Base-by-base conservation (phyloP, 2,113 vertebrate species). In the Alectura lathami region DNA sequence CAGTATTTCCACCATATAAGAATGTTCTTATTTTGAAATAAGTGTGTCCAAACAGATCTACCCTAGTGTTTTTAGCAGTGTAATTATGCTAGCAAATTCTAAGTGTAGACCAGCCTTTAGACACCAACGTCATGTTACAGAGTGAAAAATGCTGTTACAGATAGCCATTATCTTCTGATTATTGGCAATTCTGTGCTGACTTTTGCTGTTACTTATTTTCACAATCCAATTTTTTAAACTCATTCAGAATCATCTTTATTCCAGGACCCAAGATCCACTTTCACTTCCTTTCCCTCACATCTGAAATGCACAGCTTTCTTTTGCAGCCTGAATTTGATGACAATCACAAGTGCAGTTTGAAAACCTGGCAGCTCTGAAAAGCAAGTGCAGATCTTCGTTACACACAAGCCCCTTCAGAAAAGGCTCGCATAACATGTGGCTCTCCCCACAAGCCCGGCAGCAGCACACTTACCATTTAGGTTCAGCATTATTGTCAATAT, bases 1-100 rank as follows among this genome's bases (percentile, higher is more conserved):
- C 27, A n/a, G 29, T 86, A 57, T 90, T 94, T 81, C 59, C 17
- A 92, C n/a, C 18, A 40, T 34, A 1, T 69, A 60, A 76, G 36
- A 90, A 78, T 40, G 68, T 89, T 78, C 85, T 84, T 91, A 45
- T 88, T 94, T 83, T 69, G 66, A 91, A 94, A 82, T 57, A 74
- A 83, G 22, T 13, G 1, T 81, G 45, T 82, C 48, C 56, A 86
- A 89, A 78, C 64, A 89, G 60, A 83, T 29, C 27, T 72, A 40
- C 47, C 30, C 7, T 34, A 29, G 8, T 90, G 54, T 74, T 92
- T 59, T 81, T 75, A 84, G 45, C 22, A 76, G 38, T 72, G 50
- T 82, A 85, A 72, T 91, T 83, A 91, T 45, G 40, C 56, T 62
- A 86, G 60, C 56, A 93, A 93, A 62, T 95, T 93, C 64, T 51